Conservation (phyloP, 2,888 invertebrate species). For the Neoscelio sp. region DNA sequence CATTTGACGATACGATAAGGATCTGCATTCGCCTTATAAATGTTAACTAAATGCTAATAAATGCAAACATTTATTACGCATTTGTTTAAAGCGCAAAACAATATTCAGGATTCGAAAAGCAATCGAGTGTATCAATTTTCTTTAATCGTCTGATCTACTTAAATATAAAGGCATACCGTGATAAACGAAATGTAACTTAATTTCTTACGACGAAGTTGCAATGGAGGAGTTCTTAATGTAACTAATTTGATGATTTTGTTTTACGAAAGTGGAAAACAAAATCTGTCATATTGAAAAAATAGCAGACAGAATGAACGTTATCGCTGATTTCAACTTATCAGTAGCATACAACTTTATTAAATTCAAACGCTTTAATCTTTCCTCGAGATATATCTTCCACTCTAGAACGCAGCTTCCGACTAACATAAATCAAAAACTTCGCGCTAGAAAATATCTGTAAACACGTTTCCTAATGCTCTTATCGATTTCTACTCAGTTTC, state of each 20-base stretch:
- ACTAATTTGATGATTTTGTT: no score
- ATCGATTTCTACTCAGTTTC: conserved; percentile 22
- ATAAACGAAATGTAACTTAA: no score
- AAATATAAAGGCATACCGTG: no score
- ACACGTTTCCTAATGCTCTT: background rate
- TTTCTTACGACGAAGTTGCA: no score
- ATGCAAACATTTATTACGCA: conserved; percentile 33
- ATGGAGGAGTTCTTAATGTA: no score
- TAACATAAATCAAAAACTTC: conserved; percentile 19
- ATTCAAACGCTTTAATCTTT: conserved; percentile 16
- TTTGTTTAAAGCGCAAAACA: conserved; percentile 5
- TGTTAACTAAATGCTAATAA: conserved; percentile 46
- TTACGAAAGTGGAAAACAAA: no score
- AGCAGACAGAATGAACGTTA: no score
- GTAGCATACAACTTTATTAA: conserved; percentile 6
- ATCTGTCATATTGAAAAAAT: no score
- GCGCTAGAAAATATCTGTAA: conserved; percentile 8
- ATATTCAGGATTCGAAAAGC: conserved; percentile 10
- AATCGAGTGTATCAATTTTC: conserved; percentile 1
- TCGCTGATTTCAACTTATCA: no score
- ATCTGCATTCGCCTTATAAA: conserved; percentile 9
- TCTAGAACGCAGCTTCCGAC: conserved; percentile 4
- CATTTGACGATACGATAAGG: background rate
- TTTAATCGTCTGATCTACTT: conserved; percentile 6
- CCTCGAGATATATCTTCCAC: conserved; percentile 10